Percentiles rank a stretch among this genome's conserved stretches.
These are phyloP conservation scores for Pelvicachromis taeniatus DNA, from an alignment of 2,113 vertebrate species.

Conservation along the genomic window DNA sequence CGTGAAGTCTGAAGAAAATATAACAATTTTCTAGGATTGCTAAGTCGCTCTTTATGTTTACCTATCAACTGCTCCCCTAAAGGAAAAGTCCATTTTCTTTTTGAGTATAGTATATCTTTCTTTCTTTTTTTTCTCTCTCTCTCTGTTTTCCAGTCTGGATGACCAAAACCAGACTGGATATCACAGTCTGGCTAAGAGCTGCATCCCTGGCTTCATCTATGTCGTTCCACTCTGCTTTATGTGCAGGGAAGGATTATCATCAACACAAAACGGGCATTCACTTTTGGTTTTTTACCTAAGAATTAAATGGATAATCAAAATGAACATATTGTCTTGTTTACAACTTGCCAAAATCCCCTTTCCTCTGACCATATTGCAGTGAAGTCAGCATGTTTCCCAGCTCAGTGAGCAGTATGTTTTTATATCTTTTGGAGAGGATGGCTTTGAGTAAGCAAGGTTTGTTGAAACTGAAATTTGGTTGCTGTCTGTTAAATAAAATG, in stretches of 20 bases:
- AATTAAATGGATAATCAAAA: neutral
- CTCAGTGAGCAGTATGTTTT: neutral
- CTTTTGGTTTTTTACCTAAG: neutral
- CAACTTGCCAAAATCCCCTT: neutral
- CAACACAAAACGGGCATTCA: neutral
- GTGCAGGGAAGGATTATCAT: neutral
- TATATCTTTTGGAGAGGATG: neutral
- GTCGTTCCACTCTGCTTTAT: neutral
- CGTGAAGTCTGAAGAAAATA: neutral
- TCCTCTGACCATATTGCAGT: neutral
- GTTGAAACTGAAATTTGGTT: neutral
- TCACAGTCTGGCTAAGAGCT: neutral
- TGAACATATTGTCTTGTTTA: neutral
- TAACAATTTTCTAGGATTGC: neutral
- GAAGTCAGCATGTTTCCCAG: neutral
- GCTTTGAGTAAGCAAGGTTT: neutral
- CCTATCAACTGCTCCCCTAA: neutral
- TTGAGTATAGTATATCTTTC: neutral
- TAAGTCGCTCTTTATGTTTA: neutral
- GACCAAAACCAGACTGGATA: neutral
- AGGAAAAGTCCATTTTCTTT: neutral
- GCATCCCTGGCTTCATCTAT: neutral
- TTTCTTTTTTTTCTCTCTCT: neutral
- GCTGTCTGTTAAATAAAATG: neutral
- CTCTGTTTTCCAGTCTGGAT: neutral